A percentile compares a stretch with the other conserved stretches of the same genome.
Conservation (phyloP, 2,113 vertebrate genomes). For the Scatophagus argus region DNA sequence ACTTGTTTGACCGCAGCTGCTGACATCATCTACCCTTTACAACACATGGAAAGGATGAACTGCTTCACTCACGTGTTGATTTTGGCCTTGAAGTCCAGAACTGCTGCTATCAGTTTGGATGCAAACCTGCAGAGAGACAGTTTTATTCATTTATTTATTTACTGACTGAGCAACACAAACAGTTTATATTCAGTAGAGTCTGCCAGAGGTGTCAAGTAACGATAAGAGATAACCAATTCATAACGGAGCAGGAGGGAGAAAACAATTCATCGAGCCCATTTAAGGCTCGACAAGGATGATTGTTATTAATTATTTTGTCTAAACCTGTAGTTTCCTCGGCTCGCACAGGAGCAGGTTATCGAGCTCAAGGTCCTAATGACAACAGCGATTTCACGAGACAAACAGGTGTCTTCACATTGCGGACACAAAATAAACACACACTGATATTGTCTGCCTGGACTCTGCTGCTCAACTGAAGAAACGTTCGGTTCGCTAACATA, state of each 20-base stretch:
- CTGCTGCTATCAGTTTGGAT: slow-evolving; percentile 86
- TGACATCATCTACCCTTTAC: too few species aligned
- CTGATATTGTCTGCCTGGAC: background rate
- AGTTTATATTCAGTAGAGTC: background rate
- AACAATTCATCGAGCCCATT: background rate
- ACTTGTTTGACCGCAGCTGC: too few species aligned
- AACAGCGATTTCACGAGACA: background rate
- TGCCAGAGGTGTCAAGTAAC: background rate
- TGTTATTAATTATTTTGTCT: background rate
- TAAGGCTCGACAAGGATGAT: background rate
- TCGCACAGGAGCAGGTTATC: background rate
- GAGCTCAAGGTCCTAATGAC: slow-evolving; percentile 3
- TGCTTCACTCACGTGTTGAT: slow-evolving; percentile 84
- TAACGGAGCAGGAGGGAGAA: background rate
- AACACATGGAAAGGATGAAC: too few species aligned
- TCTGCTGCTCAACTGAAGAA: background rate
- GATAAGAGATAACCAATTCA: background rate
- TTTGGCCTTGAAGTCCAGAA: slow-evolving; percentile 86
- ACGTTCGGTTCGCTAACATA: background rate
- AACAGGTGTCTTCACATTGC: slow-evolving; percentile 3
- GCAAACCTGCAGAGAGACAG: slow-evolving; percentile 81
- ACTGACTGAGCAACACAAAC: background rate
- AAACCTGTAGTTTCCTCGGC: too few species aligned
- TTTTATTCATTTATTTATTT: background rate
- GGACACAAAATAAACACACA: background rate